A percentile compares a stretch with the other conserved stretches of the same genome.
These are phyloP conservation scores for Benthosema pterotum DNA, from an alignment of 2,797 vertebrate genomes.

Conservation along the genomic window DNA sequence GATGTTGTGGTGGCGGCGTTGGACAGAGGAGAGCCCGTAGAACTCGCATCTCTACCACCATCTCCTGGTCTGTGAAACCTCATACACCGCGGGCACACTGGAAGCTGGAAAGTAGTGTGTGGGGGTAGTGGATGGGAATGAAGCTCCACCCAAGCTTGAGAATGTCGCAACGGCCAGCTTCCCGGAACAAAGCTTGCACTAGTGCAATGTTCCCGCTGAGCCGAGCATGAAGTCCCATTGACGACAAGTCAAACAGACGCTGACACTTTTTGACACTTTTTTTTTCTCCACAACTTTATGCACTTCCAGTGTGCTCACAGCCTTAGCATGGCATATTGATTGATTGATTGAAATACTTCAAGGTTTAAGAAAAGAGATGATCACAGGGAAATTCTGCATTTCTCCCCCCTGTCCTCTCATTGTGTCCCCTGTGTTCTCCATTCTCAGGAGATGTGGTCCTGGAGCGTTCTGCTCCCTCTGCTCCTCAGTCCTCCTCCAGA, in stretches of 20 bases:
- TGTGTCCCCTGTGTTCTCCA: not conserved
- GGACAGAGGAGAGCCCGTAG: conserved; percentile 78
- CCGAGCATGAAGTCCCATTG: no score
- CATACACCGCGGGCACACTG: no score
- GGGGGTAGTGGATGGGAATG: no score
- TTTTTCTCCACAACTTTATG: no score
- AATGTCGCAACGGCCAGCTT: no score
- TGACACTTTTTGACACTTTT: no score
- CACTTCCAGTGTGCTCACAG: no score
- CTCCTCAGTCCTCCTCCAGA: conserved; percentile 52
- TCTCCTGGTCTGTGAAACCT: conserved; percentile 79
- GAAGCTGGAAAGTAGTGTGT: no score
- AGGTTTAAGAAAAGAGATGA: not conserved
- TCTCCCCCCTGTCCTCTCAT: not conserved
- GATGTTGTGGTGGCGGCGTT: conserved; percentile 80
- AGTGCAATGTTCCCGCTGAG: no score
- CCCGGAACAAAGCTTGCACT: no score
- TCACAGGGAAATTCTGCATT: not conserved
- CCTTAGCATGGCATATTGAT: not conserved
- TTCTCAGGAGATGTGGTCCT: conserved; percentile 58
- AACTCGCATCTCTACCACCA: conserved; percentile 81
- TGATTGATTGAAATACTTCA: not conserved
- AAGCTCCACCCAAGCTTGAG: no score
- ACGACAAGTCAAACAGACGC: no score
- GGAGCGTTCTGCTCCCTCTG: conserved; percentile 48